Base-by-base conservation (phyloP, 2,113 vertebrate genomes). In the Silurus meridionalis region DNA sequence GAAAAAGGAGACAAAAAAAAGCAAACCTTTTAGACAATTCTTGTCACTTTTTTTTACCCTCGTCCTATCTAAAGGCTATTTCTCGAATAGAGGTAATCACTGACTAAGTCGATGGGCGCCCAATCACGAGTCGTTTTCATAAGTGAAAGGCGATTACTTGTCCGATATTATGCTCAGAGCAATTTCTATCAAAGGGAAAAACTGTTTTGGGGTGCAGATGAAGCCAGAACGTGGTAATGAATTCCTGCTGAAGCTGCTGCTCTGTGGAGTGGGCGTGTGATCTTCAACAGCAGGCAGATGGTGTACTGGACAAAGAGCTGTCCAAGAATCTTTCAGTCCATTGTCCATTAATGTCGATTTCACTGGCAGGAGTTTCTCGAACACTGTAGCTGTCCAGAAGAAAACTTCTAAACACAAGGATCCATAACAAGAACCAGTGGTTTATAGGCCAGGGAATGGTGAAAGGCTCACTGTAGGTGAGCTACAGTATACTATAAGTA, bases 121-220 rank as follows among this genome's bases (percentile, higher is more conserved):
- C 80, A 89, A 87, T 87, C 85, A 81, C n/a, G 48, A 84, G 69
- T 82, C 80, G 82, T 87, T 86, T 87, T 83, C 63, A 80, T 80
- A 80, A 66, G 61, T 60, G 28, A 84, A 77, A 71, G 48, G 37
- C 28, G 66, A 69, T 86, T 80, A 88, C 77, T 86, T 55, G 69
- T 86, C 75, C 67, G 86, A 83, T 86, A 88, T 79, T 74, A 71
- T 7, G 25, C 77, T 79, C 75, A 79, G 82, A 81, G 57, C 82
- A 52, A 77, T 85, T 87, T 78, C 85, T 67, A 69, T 37, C 37
- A 77, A 63, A 87, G 82, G 71, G 85, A 55, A 28, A 64, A 57
- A 69, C 50, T 14, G 23, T 81, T 87, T 84, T 80, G 66, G 83
- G 85, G 79, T 86, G 15, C 48, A 55, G 64, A 84, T 84, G 63